Conservation (phyloP, 1,140 invertebrate genomes). For the Tetramorium alpestre region DNA sequence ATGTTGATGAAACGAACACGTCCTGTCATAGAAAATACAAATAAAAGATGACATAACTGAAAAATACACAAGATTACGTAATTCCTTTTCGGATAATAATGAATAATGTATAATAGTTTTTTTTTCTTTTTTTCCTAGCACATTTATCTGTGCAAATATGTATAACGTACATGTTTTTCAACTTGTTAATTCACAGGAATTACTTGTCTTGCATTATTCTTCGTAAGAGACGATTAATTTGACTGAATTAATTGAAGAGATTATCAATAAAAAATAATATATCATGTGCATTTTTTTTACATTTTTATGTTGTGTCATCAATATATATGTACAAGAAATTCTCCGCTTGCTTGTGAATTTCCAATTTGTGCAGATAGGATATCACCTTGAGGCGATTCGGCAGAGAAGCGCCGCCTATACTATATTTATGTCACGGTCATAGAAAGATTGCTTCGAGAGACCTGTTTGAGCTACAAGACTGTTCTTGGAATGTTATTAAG, state of each 20-base stretch:
- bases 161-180: neutral
- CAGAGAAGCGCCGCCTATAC: neutral
- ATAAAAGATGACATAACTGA: neutral
- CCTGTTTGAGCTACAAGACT: neutral
- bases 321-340: neutral
- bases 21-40: neutral
- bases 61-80: neutral
- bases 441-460: neutral
- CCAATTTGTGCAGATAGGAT: neutral
- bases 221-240: neutral
- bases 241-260: neutral
- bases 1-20: neutral
- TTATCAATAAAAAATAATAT: neutral
- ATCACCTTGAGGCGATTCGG: neutral
- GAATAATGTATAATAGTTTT: neutral
- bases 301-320: neutral
- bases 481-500: neutral
- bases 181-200: neutral
- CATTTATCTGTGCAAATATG: neutral
- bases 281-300: neutral
- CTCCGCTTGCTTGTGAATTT: neutral
- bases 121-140: neutral
- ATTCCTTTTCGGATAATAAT: neutral
- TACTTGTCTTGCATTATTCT: neutral
- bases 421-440: constrained; percentile 24